These are phyloP conservation scores for Pseudorhombus dupliciocellatus DNA, from an alignment of 2,113 vertebrate species.

Conservation along the genomic window DNA sequence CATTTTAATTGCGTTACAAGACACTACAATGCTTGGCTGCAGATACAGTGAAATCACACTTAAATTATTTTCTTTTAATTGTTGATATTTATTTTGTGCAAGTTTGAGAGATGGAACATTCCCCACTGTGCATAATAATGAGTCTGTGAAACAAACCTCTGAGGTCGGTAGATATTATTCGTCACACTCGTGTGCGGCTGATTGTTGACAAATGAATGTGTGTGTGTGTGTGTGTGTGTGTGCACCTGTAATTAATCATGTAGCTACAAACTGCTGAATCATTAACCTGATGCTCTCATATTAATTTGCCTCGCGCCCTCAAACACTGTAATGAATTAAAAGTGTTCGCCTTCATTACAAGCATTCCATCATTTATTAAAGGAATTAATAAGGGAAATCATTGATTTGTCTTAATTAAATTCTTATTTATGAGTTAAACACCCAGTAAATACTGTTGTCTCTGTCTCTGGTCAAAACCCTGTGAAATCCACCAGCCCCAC, in stretches of 20 bases:
- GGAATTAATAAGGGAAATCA: constrained; percentile 1
- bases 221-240: neutral
- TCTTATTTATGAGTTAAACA: neutral
- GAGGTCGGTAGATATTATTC: too few species aligned
- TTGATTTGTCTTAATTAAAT: constrained; percentile 8
- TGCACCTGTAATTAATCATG: constrained; percentile 33
- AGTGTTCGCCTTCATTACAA: constrained; percentile 5
- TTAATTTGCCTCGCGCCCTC: constrained; percentile 6
- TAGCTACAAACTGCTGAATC: constrained; percentile 12
- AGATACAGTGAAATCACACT: neutral
- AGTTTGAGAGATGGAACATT: neutral
- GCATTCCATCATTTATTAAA: neutral
- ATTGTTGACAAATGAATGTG: neutral
- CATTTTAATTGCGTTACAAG: too few species aligned
- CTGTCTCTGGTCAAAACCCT: neutral
- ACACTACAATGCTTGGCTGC: too few species aligned
- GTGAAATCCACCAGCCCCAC: neutral
- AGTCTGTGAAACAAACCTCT: neutral
- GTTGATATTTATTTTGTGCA: neutral
- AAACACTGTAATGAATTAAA: constrained; percentile 14
- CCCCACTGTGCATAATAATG: constrained; percentile 1
- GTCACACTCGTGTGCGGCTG: too few species aligned
- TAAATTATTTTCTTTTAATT: neutral
- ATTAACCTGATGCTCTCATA: constrained; percentile 29
- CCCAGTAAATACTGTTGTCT: neutral